Evolutionary conservation across 2,888 invertebrate species (phyloP), one percentile per base, ranked within the genome.

Genomic region (Noctua comes): DNA sequence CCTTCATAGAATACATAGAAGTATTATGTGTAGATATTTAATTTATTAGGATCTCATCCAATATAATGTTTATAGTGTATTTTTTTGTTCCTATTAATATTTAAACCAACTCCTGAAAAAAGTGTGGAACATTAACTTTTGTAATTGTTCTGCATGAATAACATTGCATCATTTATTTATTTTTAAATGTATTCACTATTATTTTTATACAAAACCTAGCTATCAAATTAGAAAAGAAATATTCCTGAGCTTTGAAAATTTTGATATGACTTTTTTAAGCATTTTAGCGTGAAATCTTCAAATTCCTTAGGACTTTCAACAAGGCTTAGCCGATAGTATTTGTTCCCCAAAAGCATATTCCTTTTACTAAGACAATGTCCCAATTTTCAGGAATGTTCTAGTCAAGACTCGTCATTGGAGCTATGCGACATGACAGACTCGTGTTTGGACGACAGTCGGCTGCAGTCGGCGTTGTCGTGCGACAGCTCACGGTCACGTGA

Each of bases 381-480:
- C 31, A 76, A 48, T 82, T 94, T 94, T 8, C 94, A 97, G 97
- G 97, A 97, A 84, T 96, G 97, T 94, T 97, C 96, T 95, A 97
- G 97, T 96, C 97, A 97, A 94, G 97, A 97, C 75, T 97, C 97
- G 80, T 97, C 97, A 82, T 85, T 97, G 81, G 97, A 97, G 91
- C 86, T 97, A 74, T 97, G 97, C 88, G 97, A 97, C 73, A 93
- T 96, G 84, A 93, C 94, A 48, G 96, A 96, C 69, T 91, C 91
- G 83, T 93, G 94, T 43, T 59, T 94, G 80, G 96, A 95, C 80
- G 94, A 97, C 95, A 94, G 97, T 88, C 93, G 97, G 85, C 88
- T 96, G 90, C 94, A 97, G 93, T 92, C 95, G 89, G 94, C 97
- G 93, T 84, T 97, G 95, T 92, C 97, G 94, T 93, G 96, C 95